Evolutionary conservation across 2,113 vertebrate genomes (phyloP).

Genomic region (Malurus alboscapulatus): DNA sequence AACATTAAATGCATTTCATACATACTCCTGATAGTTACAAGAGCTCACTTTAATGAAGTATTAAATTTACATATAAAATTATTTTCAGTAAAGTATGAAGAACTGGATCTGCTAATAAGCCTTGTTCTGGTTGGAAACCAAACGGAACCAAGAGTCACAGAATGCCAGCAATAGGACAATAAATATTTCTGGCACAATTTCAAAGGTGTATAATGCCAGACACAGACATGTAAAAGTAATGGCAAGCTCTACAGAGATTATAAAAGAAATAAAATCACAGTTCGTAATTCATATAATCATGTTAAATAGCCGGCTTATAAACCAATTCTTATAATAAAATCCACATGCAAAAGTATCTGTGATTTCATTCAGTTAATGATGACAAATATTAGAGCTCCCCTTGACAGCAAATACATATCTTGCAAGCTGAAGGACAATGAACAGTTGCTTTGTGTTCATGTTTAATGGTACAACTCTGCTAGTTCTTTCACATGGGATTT

Average conservation of each 20-base stretch:
- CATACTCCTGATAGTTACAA: constrained; percentile 30
- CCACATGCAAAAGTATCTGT: constrained; percentile 72
- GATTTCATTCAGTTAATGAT: constrained; percentile 70
- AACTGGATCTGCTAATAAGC: constrained; percentile 69
- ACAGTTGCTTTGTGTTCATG: constrained; percentile 45
- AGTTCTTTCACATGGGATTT: neutral
- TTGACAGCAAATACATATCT: constrained; percentile 64
- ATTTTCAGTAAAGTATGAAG: constrained; percentile 54
- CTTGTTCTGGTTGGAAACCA: constrained; percentile 67
- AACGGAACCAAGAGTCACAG: constrained; percentile 61
- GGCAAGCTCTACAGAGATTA: constrained; percentile 81
- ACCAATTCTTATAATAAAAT: constrained; percentile 74
- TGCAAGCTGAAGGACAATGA: constrained; percentile 45
- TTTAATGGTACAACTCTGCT: constrained; percentile 17
- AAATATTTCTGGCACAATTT: constrained; percentile 82
- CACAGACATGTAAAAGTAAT: constrained; percentile 80
- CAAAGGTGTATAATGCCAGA: constrained; percentile 78
- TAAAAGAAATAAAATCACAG: constrained; percentile 81
- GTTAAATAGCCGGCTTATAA: constrained; percentile 75
- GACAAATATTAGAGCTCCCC: constrained; percentile 67
- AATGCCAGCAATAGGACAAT: constrained; percentile 74
- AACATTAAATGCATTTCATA: constrained; percentile 27
- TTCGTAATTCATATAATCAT: constrained; percentile 80
- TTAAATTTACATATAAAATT: constrained; percentile 64
- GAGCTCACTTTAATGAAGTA: constrained; percentile 38